A percentile compares a stretch with the other conserved stretches of the same genome.
Conservation (phyloP, 1,140 invertebrate genomes). For the Panagrolaimus sp. region DNA sequence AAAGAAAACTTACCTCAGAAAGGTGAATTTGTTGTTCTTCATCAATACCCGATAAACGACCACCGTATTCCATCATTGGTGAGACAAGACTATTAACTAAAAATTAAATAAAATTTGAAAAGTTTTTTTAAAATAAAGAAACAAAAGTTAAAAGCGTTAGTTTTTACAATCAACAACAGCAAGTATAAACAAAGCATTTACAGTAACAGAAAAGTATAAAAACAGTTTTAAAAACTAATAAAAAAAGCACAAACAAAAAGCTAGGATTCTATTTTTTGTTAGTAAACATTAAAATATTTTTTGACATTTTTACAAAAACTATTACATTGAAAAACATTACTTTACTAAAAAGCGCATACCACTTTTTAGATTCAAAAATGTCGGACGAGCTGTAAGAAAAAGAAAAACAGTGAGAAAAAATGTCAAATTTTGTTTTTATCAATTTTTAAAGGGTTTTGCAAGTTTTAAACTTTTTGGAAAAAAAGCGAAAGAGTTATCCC, state of each 20-base stretch:
- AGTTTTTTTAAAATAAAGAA: constrained; percentile 11
- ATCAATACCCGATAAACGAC: constrained; percentile 40
- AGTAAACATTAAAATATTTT: too few species aligned
- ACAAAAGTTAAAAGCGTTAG: constrained; percentile 21
- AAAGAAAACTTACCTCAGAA: constrained; percentile 24
- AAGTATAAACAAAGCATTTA: constrained; percentile 8
- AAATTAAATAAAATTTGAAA: constrained; percentile 21
- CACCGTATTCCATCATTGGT: constrained; percentile 28
- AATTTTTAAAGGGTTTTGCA: too few species aligned
- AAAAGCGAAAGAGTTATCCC: constrained; percentile 1
- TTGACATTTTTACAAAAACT: constrained; percentile 19
- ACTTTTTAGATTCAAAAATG: constrained; percentile 21
- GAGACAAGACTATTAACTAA: constrained; percentile 50
- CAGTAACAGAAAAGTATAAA: constrained; percentile 19
- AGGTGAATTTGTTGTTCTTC: constrained; percentile 35
- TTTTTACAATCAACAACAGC: constrained; percentile 15
- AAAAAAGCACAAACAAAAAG: constrained; percentile 23
- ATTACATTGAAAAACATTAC: constrained; percentile 24
- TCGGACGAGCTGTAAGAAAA: constrained; percentile 17
- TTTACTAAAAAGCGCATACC: constrained; percentile 18
- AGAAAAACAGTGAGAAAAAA: constrained; percentile 16
- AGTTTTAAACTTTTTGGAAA: too few species aligned
- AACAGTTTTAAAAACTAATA: constrained; percentile 25
- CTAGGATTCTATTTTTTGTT: constrained; percentile 7
- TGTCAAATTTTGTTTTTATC: neutral